Conservation (phyloP, 2,113 vertebrate genomes). For the Sphaerodactylus townsendi region DNA sequence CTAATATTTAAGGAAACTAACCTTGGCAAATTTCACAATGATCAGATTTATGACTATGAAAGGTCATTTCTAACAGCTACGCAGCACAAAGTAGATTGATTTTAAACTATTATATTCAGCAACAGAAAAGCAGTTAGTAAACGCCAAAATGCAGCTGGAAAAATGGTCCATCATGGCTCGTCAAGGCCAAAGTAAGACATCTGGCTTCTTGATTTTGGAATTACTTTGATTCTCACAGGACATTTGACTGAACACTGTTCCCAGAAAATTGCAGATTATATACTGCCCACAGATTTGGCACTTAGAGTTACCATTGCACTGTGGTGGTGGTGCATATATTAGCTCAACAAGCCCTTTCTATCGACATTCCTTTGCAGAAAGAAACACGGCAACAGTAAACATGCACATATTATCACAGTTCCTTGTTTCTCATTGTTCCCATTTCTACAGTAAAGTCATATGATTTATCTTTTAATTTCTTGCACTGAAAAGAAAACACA, state of each 20-base stretch:
- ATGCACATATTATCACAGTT: conserved; percentile 9
- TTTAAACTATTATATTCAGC: conserved; percentile 22
- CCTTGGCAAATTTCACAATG: neutral
- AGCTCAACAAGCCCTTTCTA: conserved; percentile 8
- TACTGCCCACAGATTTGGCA: conserved; percentile 27
- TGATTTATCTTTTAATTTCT: neutral
- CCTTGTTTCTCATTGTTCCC: neutral
- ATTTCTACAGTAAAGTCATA: neutral
- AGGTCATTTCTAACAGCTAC: conserved; percentile 16
- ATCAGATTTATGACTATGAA: conserved; percentile 34
- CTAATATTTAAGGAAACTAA: neutral
- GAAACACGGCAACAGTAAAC: conserved; percentile 9
- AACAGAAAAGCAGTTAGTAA: conserved; percentile 19
- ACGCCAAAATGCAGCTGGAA: conserved; percentile 25
- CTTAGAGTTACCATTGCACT: conserved; percentile 39
- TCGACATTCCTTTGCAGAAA: neutral
- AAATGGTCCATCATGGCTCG: conserved; percentile 19
- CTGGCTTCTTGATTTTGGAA: conserved; percentile 50
- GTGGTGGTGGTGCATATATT: neutral
- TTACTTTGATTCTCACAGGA: conserved; percentile 44
- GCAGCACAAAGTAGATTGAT: conserved; percentile 22
- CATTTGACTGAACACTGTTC: conserved; percentile 43
- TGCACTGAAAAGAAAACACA: neutral
- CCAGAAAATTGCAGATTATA: conserved; percentile 64
- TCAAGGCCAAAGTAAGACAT: conserved; percentile 30